phyloP scores from a whole-genome alignment of 2,797 vertebrate genomes.

The Enteromius treurensis region DNA sequence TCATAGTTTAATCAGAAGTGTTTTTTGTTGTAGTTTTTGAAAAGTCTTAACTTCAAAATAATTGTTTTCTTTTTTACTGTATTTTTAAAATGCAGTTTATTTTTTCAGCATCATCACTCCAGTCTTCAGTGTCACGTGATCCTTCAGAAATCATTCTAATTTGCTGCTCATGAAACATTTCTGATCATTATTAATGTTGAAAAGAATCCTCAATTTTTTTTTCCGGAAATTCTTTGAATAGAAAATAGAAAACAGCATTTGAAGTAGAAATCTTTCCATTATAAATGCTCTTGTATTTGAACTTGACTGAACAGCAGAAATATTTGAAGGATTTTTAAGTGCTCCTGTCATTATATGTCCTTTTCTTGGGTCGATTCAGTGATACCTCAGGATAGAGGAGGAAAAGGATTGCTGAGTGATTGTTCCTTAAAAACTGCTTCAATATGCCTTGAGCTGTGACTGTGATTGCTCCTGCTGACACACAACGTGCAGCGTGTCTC shows the following conservation, averaged over 20 bases:
- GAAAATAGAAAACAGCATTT: neutral
- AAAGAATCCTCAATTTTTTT: neutral
- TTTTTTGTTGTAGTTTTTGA: neutral
- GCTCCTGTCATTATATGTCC: neutral
- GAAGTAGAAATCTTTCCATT: neutral
- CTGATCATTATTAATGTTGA: neutral
- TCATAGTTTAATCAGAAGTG: neutral
- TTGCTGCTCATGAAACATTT: neutral
- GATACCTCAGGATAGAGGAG: neutral
- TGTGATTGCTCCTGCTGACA: conserved; percentile 7
- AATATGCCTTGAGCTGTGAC: neutral
- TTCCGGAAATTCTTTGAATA: neutral
- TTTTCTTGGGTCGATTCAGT: neutral
- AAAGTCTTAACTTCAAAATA: neutral
- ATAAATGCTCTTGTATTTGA: conserved; percentile 15
- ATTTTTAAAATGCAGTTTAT: neutral
- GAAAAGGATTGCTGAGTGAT: conserved; percentile 18
- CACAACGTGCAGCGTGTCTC: conserved; percentile 14
- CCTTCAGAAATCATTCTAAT: neutral
- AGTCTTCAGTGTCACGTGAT: neutral
- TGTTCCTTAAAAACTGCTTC: conserved; percentile 13
- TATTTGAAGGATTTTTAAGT: neutral
- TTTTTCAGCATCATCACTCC: neutral
- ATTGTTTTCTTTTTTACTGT: neutral
- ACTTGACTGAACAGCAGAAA: neutral